phyloP scores from a whole-genome alignment of 1,140 invertebrate species.

The Nephotettix cincticeps region DNA sequence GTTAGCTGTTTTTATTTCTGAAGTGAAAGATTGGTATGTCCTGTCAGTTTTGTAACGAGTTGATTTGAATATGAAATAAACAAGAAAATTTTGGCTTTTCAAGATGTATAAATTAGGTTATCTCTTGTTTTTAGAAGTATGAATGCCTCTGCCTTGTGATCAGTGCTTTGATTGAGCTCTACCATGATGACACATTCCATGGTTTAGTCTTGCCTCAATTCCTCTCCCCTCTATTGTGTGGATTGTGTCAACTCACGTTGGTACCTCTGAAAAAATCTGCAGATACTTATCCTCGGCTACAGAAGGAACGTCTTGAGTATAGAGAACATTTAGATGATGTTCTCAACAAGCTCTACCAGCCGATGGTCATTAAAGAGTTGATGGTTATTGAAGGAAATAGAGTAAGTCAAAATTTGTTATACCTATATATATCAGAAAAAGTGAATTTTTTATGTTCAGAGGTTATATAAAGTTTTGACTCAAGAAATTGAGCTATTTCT shows the following conservation, averaged over 20 bases:
- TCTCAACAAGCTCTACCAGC: constrained; percentile 56
- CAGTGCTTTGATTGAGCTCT: constrained; percentile 46
- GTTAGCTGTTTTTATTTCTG: no score
- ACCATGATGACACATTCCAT: constrained; percentile 46
- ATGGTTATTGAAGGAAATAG: constrained; percentile 61
- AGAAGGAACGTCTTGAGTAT: constrained; percentile 55
- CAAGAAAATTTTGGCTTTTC: no score
- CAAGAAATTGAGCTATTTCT: neutral
- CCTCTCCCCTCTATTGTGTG: constrained; percentile 57
- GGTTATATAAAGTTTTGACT: neutral
- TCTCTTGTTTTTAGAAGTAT: constrained; percentile 47
- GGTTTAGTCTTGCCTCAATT: constrained; percentile 47
- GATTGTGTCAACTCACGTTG: constrained; percentile 67
- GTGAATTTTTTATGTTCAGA: neutral
- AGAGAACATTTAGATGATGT: constrained; percentile 53
- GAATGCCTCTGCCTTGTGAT: constrained; percentile 44
- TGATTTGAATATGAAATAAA: no score
- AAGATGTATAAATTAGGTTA: no score
- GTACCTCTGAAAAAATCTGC: constrained; percentile 61
- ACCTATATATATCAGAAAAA: neutral
- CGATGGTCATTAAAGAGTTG: constrained; percentile 65
- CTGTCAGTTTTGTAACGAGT: no score
- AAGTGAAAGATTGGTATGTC: no score
- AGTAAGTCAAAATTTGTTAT: neutral
- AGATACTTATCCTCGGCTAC: constrained; percentile 41